Conservation (phyloP, 1,140 invertebrate genomes). For the Papilio helenus region DNA sequence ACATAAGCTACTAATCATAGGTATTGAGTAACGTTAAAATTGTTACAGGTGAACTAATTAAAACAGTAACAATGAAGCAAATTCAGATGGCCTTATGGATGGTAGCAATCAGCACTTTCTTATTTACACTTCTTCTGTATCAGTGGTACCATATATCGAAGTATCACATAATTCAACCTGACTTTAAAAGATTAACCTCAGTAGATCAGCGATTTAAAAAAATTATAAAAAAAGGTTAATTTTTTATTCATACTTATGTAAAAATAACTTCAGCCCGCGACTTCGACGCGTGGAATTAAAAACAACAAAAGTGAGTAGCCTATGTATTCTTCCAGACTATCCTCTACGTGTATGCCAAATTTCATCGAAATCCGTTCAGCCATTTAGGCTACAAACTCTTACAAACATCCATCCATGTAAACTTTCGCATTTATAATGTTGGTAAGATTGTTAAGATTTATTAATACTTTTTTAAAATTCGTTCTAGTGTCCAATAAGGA, state of each 20-base stretch:
- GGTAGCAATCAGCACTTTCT: constrained; percentile 45
- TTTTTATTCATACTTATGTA: background rate
- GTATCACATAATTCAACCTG: background rate
- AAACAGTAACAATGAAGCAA: constrained; percentile 52
- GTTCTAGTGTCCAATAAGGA: no score
- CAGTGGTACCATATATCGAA: constrained; percentile 46
- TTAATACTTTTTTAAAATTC: no score
- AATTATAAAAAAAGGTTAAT: background rate
- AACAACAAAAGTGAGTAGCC: no score
- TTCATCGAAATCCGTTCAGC: no score
- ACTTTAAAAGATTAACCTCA: background rate
- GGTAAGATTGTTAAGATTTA: no score
- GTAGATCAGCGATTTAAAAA: background rate
- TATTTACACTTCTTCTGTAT: constrained; percentile 55
- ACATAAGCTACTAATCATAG: background rate
- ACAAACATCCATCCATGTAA: no score
- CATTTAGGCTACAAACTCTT: no score
- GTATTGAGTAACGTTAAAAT: constrained; percentile 7
- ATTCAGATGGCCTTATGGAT: constrained; percentile 50
- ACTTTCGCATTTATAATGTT: no score
- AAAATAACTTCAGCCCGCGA: no score
- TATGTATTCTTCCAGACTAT: no score
- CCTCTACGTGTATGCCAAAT: no score
- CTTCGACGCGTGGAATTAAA: no score
- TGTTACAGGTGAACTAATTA: constrained; percentile 59